Percentiles rank a stretch among this genome's conserved stretches.
Conservation (phyloP, 2,113 vertebrate genomes). For the Heteronetta atricapilla region DNA sequence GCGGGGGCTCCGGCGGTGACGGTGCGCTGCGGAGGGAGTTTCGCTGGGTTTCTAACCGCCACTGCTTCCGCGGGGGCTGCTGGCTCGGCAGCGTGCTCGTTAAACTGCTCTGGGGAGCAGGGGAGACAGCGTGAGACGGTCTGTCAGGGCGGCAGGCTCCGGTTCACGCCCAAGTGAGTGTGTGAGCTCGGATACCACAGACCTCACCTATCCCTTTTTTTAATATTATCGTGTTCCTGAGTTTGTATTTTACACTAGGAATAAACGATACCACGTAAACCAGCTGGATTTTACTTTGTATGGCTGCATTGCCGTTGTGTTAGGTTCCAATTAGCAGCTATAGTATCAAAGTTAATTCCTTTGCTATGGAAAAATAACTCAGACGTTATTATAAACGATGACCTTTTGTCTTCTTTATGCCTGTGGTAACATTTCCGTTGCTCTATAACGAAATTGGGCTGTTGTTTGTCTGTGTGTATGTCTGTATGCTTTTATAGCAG, state of each 20-base stretch:
- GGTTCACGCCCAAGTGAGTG: no score
- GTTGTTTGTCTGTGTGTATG: accelerated
- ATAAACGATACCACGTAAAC: not conserved
- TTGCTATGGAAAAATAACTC: not conserved
- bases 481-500: accelerated
- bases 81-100: no score
- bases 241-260: not conserved
- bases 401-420: not conserved
- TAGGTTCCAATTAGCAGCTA: not conserved
- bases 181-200: not conserved
- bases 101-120: no score
- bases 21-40: no score
- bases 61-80: no score
- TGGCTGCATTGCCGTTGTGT: not conserved
- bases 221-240: not conserved
- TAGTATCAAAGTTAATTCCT: not conserved
- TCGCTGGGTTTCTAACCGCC: no score
- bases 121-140: no score
- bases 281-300: not conserved
- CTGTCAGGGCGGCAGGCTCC: no score
- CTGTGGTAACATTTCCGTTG: not conserved
- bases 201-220: not conserved
- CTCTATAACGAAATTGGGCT: not conserved
- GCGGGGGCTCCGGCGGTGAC: no score
- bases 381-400: not conserved